Evolutionary conservation across 2,113 vertebrate species (phyloP).

Genomic region (Zosterops pallidus): DNA sequence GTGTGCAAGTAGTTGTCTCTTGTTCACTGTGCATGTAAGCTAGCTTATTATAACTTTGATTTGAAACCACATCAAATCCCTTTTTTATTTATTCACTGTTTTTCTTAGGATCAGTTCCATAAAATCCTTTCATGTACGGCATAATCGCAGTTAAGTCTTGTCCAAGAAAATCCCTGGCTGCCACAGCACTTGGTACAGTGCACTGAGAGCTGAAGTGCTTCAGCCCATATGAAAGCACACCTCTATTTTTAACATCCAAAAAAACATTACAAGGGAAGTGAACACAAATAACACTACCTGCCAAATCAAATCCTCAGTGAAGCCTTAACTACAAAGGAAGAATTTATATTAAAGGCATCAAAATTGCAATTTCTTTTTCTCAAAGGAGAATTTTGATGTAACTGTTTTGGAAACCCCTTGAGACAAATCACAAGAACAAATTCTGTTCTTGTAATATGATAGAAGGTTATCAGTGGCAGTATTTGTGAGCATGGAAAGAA

Average conservation of each 20-base stretch:
- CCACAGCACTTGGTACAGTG: background rate
- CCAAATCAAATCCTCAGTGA: background rate
- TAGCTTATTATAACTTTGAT: background rate
- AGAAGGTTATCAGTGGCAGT: background rate
- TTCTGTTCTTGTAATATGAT: background rate
- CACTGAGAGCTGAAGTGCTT: background rate
- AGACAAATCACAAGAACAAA: background rate
- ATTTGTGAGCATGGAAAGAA: background rate
- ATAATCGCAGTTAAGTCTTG: constrained; percentile 2
- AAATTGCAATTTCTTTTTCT: background rate
- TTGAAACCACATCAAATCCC: constrained; percentile 2
- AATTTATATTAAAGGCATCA: background rate
- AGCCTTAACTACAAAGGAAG: background rate
- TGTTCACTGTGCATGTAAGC: background rate
- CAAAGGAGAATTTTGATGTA: background rate
- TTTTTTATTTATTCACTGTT: constrained; percentile 22
- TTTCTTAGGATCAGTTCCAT: constrained; percentile 13
- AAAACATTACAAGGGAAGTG: background rate
- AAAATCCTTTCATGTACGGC: background rate
- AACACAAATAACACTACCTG: constrained; percentile 1
- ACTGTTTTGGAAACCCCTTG: background rate
- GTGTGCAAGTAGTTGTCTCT: background rate
- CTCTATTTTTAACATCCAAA: background rate
- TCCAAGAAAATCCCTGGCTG: constrained; percentile 24
- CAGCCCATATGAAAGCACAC: background rate